These are phyloP conservation scores for Hycleus phaleratus DNA, from an alignment of 1,140 invertebrate species.

Conservation along the genomic window DNA sequence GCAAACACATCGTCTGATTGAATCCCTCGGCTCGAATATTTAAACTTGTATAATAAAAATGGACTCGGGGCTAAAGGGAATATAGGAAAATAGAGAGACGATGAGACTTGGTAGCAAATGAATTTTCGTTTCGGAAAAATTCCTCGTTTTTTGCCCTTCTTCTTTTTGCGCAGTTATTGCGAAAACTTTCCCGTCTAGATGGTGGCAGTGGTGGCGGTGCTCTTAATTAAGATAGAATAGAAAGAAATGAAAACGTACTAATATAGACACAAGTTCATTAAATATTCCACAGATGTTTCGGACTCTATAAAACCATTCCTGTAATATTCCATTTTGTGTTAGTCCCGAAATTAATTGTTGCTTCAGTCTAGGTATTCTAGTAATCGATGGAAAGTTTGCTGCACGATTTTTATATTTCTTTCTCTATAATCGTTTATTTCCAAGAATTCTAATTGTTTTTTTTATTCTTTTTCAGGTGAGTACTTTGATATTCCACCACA, in stretches of 20 bases:
- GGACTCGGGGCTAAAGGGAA: no score
- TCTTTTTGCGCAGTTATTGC: background rate
- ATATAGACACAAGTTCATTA: slow-evolving; percentile 10
- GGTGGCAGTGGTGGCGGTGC: background rate
- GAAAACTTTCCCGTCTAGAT: slow-evolving; percentile 2
- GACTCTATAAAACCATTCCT: slow-evolving; percentile 11
- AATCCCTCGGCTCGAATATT: slow-evolving; percentile 9
- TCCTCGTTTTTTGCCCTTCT: background rate
- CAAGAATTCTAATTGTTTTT: slow-evolving; percentile 3
- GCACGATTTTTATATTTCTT: background rate
- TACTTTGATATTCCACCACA: background rate
- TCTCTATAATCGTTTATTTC: background rate
- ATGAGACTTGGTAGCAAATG: background rate
- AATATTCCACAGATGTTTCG: slow-evolving; percentile 11
- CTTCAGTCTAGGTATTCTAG: background rate
- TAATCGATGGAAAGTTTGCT: background rate
- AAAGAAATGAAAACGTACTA: slow-evolving; percentile 14
- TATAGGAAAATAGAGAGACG: no score
- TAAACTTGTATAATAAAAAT: background rate
- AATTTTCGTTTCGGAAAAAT: background rate
- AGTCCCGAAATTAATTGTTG: slow-evolving; percentile 1
- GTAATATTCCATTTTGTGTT: slow-evolving; percentile 12
- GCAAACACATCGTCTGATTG: slow-evolving; percentile 20
- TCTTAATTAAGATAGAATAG: slow-evolving; percentile 14
- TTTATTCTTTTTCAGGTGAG: slow-evolving; percentile 12